Conservation (phyloP, 2,797 vertebrate species). For the Bradypodion pumilum region DNA sequence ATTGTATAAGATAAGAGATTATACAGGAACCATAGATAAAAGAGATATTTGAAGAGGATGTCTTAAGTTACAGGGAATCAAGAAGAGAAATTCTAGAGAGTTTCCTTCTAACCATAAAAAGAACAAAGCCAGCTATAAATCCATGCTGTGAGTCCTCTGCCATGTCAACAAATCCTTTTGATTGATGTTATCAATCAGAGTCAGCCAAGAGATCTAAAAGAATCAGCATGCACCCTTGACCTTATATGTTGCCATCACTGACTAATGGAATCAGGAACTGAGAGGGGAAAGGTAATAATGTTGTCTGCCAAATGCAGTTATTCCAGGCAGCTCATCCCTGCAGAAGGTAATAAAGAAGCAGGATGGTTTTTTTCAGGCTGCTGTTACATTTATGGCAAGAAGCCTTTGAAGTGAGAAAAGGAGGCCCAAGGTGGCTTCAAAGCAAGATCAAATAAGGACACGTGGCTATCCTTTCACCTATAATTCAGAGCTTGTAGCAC, state of each 20-base stretch:
- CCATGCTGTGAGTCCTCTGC: slow-evolving; percentile 30
- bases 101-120: not conserved
- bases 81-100: not conserved
- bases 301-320: slow-evolving; percentile 21
- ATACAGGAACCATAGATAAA: slow-evolving; percentile 17
- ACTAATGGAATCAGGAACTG: not conserved
- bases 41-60: slow-evolving; percentile 8
- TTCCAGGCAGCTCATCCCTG: not conserved
- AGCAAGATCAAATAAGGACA: not conserved
- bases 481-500: not conserved
- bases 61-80: not conserved
- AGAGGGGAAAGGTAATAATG: not conserved
- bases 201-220: slow-evolving; percentile 12
- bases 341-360: not conserved
- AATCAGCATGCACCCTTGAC: slow-evolving; percentile 29
- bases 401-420: slow-evolving; percentile 10
- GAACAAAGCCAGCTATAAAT: slow-evolving; percentile 37
- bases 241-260: slow-evolving; percentile 27
- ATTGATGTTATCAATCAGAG: slow-evolving; percentile 37
- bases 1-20: not conserved
- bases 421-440: not conserved
- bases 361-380: slow-evolving; percentile 5
- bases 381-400: not conserved
- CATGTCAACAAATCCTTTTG: slow-evolving; percentile 45
- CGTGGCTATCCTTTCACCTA: not conserved